These are phyloP conservation scores for Narcine bancroftii DNA, from an alignment of 2,113 vertebrate genomes.

Conservation along the genomic window DNA sequence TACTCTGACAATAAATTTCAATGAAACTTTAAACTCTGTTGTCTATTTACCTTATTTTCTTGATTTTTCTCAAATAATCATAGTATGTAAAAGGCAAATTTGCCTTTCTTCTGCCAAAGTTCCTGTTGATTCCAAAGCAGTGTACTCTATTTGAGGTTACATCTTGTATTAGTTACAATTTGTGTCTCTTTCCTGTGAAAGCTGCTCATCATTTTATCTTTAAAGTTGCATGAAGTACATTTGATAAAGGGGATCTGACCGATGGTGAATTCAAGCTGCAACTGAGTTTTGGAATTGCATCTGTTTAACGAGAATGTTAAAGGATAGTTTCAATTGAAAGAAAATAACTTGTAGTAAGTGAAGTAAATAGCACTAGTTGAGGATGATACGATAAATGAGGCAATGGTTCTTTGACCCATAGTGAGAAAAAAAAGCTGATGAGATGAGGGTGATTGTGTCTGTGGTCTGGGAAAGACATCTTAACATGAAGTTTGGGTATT, in stretches of 20 bases:
- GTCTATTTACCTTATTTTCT: neutral
- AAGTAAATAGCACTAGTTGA: constrained; percentile 47
- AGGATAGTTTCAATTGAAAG: constrained; percentile 49
- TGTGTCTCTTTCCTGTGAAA: neutral
- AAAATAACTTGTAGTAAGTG: constrained; percentile 46
- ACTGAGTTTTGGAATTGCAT: constrained; percentile 42
- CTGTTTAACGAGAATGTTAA: constrained; percentile 49
- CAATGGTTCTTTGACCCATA: no score
- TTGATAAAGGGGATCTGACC: neutral
- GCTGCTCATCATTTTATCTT: neutral
- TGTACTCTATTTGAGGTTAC: no score
- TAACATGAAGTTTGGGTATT: no score
- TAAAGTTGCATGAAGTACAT: neutral
- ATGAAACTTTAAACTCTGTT: no score
- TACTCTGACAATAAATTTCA: no score
- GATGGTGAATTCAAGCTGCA: neutral
- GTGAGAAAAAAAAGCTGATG: no score
- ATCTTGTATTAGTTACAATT: neutral
- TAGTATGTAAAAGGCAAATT: neutral
- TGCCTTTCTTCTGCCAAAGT: neutral
- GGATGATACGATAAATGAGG: no score
- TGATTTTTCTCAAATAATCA: neutral
- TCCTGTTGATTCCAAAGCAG: neutral
- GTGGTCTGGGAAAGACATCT: no score
- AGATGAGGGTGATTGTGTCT: no score